These are phyloP conservation scores for Oegoconia quadripuncta DNA, from an alignment of 2,888 invertebrate genomes.

Conservation along the genomic window DNA sequence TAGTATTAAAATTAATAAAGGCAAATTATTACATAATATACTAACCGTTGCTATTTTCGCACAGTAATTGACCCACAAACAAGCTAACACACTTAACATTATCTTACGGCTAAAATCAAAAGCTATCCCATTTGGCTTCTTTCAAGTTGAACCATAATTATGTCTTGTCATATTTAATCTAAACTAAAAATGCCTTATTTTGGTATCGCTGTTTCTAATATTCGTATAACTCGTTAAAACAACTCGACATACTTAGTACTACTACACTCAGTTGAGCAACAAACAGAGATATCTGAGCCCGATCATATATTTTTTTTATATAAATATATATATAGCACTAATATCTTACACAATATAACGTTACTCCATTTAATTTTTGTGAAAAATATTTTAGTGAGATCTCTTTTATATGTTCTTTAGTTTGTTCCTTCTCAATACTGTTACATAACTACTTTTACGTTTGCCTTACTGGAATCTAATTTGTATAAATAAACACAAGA, in stretches of 20 bases:
- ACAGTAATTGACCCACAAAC: constrained; percentile 5
- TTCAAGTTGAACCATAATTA: constrained; percentile 77
- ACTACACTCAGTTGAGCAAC: constrained; percentile 34
- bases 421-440: constrained; percentile 64
- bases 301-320: constrained; percentile 21
- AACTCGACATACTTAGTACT: constrained; percentile 28
- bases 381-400: constrained; percentile 68
- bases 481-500: constrained; percentile 57
- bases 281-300: constrained; percentile 12
- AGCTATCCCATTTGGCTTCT: constrained; percentile 77
- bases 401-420: constrained; percentile 55
- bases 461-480: constrained; percentile 34
- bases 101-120: constrained; percentile 48
- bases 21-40: too few species aligned
- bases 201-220: constrained; percentile 62
- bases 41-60: neutral
- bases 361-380: constrained; percentile 44
- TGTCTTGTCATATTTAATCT: constrained; percentile 65
- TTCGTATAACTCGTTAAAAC: constrained; percentile 39
- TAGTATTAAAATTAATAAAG: too few species aligned
- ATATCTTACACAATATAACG: constrained; percentile 45
- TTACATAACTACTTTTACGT: constrained; percentile 35
- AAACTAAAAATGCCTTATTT: constrained; percentile 64
- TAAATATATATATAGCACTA: constrained; percentile 35
- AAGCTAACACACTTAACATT: constrained; percentile 12